Evolutionary conservation across 2,113 vertebrate genomes (phyloP), one percentile per base, ranked within the genome.

Genomic region (Thryonomys swinderianus): DNA sequence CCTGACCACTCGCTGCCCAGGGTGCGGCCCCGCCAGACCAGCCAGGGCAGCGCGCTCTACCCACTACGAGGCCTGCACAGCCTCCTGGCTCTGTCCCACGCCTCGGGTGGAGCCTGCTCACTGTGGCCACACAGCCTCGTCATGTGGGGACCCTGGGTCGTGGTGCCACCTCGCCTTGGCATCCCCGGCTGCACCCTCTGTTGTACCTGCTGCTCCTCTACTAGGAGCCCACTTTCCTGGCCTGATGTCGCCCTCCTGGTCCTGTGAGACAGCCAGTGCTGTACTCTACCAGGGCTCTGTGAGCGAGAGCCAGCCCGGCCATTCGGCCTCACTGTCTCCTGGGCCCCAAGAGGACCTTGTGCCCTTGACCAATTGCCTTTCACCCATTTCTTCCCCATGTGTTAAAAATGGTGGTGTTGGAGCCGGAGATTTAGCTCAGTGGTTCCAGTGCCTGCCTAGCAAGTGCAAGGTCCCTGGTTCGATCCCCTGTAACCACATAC

Each of bases 281-380:
- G 2, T 59, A 27, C 12, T 6, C 17, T 45, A 32, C 64, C 82
- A 23, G 80, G 64, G 9, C 45, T 73, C 34, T 0, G n/a, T n/a
- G 21, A 45, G 69, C 61, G 17, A 30, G 0, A 0, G 18, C 4
- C 13, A 23, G n/a, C 85, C 14, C 71, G 11, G 13, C 12, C 0
- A 1, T 37, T 84, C 4, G 40, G 62, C 64, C 5, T n/a, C 18
- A 8, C 7, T 17, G 8, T 69, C 20, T 34, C 62, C 51, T 91
- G 45, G 48, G 62, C 66, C 55, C 64, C n/a, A 12, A 1, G 10
- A 23, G 53, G 45, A 9, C 51, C 59, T 51, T 30, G 18, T 71
- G 1, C 74, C 64, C 42, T 32, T 18, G 7, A 1, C 88, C 7
- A 4, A 9, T 82, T 40, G 10, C 76, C 32, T 67, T 55, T 62